Conservation (phyloP, 2,797 vertebrate species). For the Crenichthys baileyi region DNA sequence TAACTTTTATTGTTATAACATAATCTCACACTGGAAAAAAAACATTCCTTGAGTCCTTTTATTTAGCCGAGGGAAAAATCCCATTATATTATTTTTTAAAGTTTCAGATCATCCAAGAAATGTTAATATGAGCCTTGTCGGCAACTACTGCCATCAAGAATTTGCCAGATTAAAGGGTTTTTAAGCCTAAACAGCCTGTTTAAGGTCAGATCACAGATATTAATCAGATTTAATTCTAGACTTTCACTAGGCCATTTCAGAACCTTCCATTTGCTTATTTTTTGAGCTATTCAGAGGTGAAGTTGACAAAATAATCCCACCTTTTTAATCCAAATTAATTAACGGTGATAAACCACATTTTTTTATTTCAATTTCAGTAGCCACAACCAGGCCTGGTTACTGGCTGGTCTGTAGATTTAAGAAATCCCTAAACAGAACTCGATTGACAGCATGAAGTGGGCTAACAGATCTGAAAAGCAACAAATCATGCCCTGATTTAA, state of each 20-base stretch:
- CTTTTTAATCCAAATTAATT: neutral
- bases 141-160: too few species aligned
- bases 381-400: neutral
- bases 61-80: too few species aligned
- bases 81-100: neutral
- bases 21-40: neutral
- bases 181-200: neutral
- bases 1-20: neutral
- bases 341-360: too few species aligned
- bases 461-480: neutral
- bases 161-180: too few species aligned
- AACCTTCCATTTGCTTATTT: too few species aligned
- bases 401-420: neutral
- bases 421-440: neutral
- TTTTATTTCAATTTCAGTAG: neutral
- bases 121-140: neutral
- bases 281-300: too few species aligned
- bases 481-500: neutral
- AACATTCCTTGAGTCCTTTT: too few species aligned
- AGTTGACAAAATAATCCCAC: neutral
- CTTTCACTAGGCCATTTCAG: too few species aligned
- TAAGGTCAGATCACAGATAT: neutral
- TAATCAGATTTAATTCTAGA: too few species aligned
- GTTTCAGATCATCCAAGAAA: neutral
- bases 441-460: neutral